Base-by-base conservation (phyloP, 2,888 invertebrate genomes). In the Strigamia crassipes region DNA sequence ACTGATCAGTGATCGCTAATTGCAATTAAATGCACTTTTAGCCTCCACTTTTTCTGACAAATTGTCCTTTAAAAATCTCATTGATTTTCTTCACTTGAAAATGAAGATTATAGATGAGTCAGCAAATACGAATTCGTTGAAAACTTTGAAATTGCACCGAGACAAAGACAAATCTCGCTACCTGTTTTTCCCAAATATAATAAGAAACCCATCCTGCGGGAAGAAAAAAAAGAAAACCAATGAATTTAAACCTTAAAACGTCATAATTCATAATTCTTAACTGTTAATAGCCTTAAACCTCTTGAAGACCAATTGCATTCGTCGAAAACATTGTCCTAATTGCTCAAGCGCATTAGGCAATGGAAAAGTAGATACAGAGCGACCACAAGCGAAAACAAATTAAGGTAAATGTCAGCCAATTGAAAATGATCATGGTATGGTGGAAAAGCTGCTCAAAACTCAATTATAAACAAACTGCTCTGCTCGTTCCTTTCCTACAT, bases 301-400 rank as follows among this genome's bases (percentile, higher is more conserved):
- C 31, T 73, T 73, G 13, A 73, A 31, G 1, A 73, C 73, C 31
- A 31, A 73, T 31, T 73, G 73, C 73, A 27, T 73, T 73, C 23
- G 66, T 73, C 27, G 73, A 73, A 73, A 73, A 31, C 31, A n/a
- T 10, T 73, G 31, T 31, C 73, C 73, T 73, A 31, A 73, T 73
- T 73, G 73, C 73, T 15, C 13, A 0, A 31, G 31, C 27, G 73
- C 73, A 73, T 73, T 73, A 73, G 31, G 18, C 31, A 73, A 73
- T 9, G 73, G 73, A 8, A 31, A 73, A 73, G 31, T 27, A 73
- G 15, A 31, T 27, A 73, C 73, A 73, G 27, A 73, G 31, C 73
- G 73, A 73, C 73, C 73, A 73, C 73, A 73, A 73, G 73, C 31
- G 73, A 73, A 73, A 73, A 73, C 73, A 73, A 73, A 73, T 73